Conservation (phyloP, 2,888 invertebrate species). For the Neoaliturus tenellus region DNA sequence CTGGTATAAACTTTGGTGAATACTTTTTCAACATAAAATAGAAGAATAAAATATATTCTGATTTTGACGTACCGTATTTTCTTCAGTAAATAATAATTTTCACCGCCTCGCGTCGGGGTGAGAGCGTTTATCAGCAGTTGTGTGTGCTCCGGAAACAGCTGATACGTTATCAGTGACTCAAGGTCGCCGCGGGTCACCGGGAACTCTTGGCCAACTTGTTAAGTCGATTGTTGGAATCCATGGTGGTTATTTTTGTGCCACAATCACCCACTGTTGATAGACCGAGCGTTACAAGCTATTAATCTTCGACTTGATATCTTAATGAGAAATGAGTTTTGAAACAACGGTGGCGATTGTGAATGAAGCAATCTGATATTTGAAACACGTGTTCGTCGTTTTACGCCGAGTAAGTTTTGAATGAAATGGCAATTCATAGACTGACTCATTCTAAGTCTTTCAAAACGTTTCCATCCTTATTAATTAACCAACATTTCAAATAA, state of each 20-base stretch:
- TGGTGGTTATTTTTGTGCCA: background rate
- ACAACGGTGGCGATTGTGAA: background rate
- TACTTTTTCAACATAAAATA: no score
- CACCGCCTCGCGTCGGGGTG: no score
- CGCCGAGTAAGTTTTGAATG: background rate
- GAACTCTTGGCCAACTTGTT: conserved; percentile 29
- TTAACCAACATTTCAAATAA: no score
- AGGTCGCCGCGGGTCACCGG: conserved; percentile 24
- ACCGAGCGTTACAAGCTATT: background rate
- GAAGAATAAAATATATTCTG: no score
- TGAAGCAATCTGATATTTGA: background rate
- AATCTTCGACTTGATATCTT: background rate
- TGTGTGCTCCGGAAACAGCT: conserved; percentile 34
- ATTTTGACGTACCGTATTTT: no score
- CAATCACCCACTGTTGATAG: background rate
- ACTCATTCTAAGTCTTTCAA: background rate
- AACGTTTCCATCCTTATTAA: no score
- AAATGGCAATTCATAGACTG: background rate
- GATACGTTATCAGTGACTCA: conserved; percentile 42
- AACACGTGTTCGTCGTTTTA: background rate
- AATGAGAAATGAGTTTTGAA: conserved; percentile 10
- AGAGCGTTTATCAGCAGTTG: background rate
- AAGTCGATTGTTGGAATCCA: background rate
- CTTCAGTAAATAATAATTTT: no score
- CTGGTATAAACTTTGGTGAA: no score